A percentile compares a stretch with the other conserved stretches of the same genome.
phyloP scores from a whole-genome alignment of 2,888 invertebrate species.

The Sphaeridia pumilis region DNA sequence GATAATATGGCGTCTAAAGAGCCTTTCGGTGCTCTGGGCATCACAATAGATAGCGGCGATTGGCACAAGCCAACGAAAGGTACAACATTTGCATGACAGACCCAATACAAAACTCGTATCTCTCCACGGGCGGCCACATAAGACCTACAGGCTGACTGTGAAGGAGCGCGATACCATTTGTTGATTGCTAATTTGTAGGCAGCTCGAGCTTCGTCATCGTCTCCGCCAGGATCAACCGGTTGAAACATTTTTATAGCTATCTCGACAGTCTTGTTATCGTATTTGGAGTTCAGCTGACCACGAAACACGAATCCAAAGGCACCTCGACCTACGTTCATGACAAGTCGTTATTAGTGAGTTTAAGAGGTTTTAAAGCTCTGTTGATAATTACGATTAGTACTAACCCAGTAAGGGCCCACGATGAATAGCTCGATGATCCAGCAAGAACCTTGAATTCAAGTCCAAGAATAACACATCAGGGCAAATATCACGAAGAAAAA shows the following conservation, averaged over 20 bases:
- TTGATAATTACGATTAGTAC: neutral
- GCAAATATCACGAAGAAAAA: constrained; percentile 65
- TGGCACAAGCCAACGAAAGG: constrained; percentile 81
- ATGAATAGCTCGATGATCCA: constrained; percentile 66
- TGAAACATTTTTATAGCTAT: constrained; percentile 56
- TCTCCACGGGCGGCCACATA: constrained; percentile 95
- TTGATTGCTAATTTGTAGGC: constrained; percentile 59
- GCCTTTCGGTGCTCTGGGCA: constrained; percentile 85
- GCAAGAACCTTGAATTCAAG: constrained; percentile 65
- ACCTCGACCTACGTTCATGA: constrained; percentile 64
- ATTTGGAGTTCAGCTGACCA: constrained; percentile 43
- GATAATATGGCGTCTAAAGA: constrained; percentile 72
- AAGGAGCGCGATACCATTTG: constrained; percentile 87
- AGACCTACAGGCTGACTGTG: constrained; percentile 86
- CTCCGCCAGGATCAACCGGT: constrained; percentile 71
- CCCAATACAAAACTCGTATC: constrained; percentile 67
- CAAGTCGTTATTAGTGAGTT: neutral
- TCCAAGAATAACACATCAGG: constrained; percentile 81
- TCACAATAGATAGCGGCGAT: constrained; percentile 73
- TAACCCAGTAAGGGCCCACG: constrained; percentile 40
- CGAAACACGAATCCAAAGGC: constrained; percentile 95
- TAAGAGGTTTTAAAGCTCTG: neutral
- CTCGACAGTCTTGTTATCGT: constrained; percentile 39
- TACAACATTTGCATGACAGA: constrained; percentile 84
- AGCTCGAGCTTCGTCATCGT: constrained; percentile 52